Conservation (phyloP, 2,113 vertebrate species). For the Cricetomys ansorgei region DNA sequence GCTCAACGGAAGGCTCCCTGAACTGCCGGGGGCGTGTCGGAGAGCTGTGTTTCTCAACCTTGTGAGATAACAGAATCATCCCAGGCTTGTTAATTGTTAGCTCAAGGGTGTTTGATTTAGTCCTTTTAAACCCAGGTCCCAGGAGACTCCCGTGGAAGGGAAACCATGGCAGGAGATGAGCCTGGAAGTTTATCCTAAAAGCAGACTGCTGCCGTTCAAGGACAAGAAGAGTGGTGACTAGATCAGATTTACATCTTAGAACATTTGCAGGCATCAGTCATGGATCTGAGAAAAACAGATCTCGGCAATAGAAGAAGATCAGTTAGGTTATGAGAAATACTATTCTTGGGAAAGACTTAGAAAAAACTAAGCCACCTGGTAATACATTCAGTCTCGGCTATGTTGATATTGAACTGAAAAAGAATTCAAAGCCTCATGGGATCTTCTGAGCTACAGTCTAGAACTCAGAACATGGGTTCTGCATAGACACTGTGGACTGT, state of each 20-base stretch:
- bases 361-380: no score
- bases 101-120: not conserved
- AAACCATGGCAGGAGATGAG: not conserved
- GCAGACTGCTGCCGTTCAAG: not conserved
- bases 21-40: not conserved
- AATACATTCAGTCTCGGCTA: not conserved
- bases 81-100: not conserved
- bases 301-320: not conserved
- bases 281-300: not conserved
- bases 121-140: not conserved
- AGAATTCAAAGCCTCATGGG: not conserved
- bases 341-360: not conserved
- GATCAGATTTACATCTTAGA: conserved; percentile 51
- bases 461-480: not conserved
- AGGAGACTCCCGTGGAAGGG: not conserved
- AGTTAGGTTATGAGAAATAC: not conserved
- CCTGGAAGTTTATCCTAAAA: conserved; percentile 11
- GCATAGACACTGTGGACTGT: not conserved
- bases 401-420: not conserved
- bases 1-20: not conserved
- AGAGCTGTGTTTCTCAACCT: not conserved
- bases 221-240: not conserved
- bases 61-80: not conserved
- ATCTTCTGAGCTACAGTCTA: not conserved
- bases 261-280: not conserved